phyloP scores from a whole-genome alignment of 2,888 invertebrate genomes.

The Pyralis farinalis region DNA sequence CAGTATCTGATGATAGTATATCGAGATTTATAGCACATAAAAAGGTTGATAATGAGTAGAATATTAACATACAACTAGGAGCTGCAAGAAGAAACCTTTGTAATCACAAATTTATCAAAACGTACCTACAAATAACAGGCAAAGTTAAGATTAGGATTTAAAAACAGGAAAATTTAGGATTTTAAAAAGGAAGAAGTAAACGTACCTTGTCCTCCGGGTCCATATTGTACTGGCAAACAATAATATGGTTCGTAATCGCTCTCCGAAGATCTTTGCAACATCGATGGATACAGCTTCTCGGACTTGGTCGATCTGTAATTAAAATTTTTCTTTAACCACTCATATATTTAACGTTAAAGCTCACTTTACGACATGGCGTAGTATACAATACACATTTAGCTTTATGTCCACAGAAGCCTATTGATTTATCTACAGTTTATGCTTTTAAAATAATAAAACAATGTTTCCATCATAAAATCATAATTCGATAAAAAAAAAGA shows the following conservation, averaged over 20 bases:
- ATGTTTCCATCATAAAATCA: not conserved
- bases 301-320: slow-evolving; percentile 93
- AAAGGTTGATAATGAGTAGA: too few relatives aligned
- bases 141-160: too few relatives aligned
- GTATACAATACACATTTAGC: slow-evolving; percentile 32
- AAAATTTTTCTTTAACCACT: not conserved
- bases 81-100: too few relatives aligned
- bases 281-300: slow-evolving; percentile 95
- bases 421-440: not conserved
- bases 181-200: too few relatives aligned
- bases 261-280: slow-evolving; percentile 90
- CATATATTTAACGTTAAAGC: slow-evolving; percentile 1
- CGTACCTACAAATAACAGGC: too few relatives aligned
- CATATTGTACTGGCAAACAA: slow-evolving; percentile 87
- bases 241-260: slow-evolving; percentile 94
- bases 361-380: slow-evolving; percentile 38
- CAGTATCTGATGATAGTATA: too few relatives aligned
- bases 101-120: too few relatives aligned
- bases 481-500: not conserved
- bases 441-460: not conserved
- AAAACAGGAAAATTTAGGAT: too few relatives aligned
- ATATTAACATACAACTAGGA: too few relatives aligned
- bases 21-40: too few relatives aligned
- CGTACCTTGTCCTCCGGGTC: slow-evolving; percentile 83
- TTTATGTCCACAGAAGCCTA: slow-evolving; percentile 43